Evolutionary conservation across 2,888 invertebrate species (phyloP).

Genomic region (Drosophila fungiperda): DNA sequence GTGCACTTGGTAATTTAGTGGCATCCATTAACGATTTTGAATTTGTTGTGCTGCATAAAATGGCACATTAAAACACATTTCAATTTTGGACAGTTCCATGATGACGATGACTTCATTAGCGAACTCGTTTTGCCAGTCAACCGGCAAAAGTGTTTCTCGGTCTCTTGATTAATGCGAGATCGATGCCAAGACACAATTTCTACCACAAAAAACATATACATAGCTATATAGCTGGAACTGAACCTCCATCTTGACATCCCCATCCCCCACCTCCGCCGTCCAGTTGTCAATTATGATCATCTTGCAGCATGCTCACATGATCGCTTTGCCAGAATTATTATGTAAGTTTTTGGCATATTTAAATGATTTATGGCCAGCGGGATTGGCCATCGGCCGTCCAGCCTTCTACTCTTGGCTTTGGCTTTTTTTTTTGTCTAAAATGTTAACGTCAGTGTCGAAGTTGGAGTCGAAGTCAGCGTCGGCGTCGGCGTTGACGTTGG

Average conservation of each 20-base stretch:
- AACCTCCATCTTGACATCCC: not conserved
- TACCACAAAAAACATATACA: not conserved
- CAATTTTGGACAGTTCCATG: constrained; percentile 67
- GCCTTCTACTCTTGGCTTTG: constrained; percentile 49
- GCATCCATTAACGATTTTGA: constrained; percentile 34
- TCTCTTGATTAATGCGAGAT: constrained; percentile 67
- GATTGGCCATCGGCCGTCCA: constrained; percentile 70
- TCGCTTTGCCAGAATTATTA: constrained; percentile 73
- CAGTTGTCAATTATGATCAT: constrained; percentile 64
- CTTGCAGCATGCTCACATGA: constrained; percentile 46
- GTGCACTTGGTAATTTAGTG: constrained; percentile 56
- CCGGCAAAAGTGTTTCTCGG: constrained; percentile 50
- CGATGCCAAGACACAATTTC: constrained; percentile 36
- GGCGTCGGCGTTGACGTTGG: constrained; percentile 1
- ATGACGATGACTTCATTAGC: constrained; percentile 69
- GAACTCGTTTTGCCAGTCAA: constrained; percentile 36
- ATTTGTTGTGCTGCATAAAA: constrained; percentile 65
- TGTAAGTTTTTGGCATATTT: constrained; percentile 80
- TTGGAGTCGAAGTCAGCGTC: not conserved
- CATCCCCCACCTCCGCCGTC: constrained; percentile 6
- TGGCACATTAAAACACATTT: constrained; percentile 75
- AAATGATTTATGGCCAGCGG: constrained; percentile 77
- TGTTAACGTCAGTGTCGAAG: constrained; percentile 33
- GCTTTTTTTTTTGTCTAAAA: constrained; percentile 57
- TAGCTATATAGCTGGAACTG: constrained; percentile 13